Base-by-base conservation (phyloP, 53 echinoderm and acorn worm genomes). In the Antedon mediterranea region DNA sequence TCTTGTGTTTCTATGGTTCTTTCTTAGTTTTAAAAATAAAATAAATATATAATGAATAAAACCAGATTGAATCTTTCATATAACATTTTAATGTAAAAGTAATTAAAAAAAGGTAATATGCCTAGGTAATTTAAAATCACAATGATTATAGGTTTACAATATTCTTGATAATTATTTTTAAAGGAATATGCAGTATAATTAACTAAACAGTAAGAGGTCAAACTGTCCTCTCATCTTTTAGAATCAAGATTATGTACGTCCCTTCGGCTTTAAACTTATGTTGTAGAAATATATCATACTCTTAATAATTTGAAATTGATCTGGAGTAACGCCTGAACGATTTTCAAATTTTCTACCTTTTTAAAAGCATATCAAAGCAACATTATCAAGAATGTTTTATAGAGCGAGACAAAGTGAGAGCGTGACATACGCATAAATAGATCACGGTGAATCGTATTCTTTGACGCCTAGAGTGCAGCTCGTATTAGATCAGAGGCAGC, bases 321-420 rank as follows among this genome's bases (percentile, higher is more conserved):
- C 57, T 57, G 14, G 3, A 23, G 57, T 57, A 13, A 57, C 57
- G 23, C 57, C 23, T 57, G 57, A 57, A 57, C 20, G 57, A 57
- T 57, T 57, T 57, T 57, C 57, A 57, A 57, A 57, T 57, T 57
- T 57, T 57, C 57, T 57, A 57, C 57, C 57, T 57, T 57, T 57
- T 57, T 57, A 57, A 57, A 57, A 57, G 57, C 57, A 18, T 18
- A 57, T 57, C 57, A 57, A 57, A 57, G 15, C 23, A 23, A 57
- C 14, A 57, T 57, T 57, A 57, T 57, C 57, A 3, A 57, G 14
- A 57, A 57, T 57, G 57, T 57, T 57, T 57, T 57, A 57, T 57
- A 57, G 57, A 57, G 57, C 57, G 57, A 57, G 20, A 37, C 57
- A 57, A 23, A 57, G 23, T 57, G 57, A 57, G 57, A 57, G 57